A percentile compares a stretch with the other conserved stretches of the same genome.
These are phyloP conservation scores for Melanerpes formicivorus DNA, from an alignment of 2,113 vertebrate genomes.

Conservation along the genomic window DNA sequence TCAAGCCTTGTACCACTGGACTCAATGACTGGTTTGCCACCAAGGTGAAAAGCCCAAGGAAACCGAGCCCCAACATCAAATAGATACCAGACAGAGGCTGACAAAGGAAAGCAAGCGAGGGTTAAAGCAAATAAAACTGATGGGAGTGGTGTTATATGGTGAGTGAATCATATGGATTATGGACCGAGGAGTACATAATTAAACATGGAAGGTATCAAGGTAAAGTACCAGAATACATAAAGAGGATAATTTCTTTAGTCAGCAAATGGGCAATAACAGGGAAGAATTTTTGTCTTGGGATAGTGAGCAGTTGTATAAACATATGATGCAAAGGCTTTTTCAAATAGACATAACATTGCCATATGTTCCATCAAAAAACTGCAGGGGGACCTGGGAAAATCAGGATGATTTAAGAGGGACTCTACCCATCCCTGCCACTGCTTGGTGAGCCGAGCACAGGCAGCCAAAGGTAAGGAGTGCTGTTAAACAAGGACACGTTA, in stretches of 20 bases:
- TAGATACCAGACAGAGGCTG: neutral
- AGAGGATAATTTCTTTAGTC: slow-evolving; percentile 86
- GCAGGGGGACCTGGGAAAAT: slow-evolving; percentile 82
- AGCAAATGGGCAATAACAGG: slow-evolving; percentile 85
- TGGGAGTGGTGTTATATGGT: neutral
- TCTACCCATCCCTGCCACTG: slow-evolving; percentile 73
- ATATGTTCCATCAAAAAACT: slow-evolving; percentile 82
- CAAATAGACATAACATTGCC: slow-evolving; percentile 85
- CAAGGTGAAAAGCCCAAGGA: neutral
- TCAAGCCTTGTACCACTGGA: neutral
- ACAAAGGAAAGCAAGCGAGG: neutral
- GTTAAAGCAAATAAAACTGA: slow-evolving; percentile 58
- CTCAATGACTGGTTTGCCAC: neutral
- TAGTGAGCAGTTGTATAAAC: slow-evolving; percentile 85
- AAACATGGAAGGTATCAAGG: slow-evolving; percentile 83
- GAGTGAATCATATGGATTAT: slow-evolving; percentile 76
- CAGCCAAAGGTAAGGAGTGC: slow-evolving; percentile 73
- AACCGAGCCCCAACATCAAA: neutral
- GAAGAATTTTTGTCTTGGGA: slow-evolving; percentile 87
- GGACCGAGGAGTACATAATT: slow-evolving; percentile 80
- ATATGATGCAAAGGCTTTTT: slow-evolving; percentile 86
- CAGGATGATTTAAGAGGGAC: slow-evolving; percentile 82
- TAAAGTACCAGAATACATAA: slow-evolving; percentile 85
- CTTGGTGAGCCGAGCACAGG: slow-evolving; percentile 74
- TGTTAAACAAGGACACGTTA: slow-evolving; percentile 72